These are phyloP conservation scores for Trissoscelio sp. DNA, from an alignment of 2,888 invertebrate genomes.

Conservation along the genomic window DNA sequence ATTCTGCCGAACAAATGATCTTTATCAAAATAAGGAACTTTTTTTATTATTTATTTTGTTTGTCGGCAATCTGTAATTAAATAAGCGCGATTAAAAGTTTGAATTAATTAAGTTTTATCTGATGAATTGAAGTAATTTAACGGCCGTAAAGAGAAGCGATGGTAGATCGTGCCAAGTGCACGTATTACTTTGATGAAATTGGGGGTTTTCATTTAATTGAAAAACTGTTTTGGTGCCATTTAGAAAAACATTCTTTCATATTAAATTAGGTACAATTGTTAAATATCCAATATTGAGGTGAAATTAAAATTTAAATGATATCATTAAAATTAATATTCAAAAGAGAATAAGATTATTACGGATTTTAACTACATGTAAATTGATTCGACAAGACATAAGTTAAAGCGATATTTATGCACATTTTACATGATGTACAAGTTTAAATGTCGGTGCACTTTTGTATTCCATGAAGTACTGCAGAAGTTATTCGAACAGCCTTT, in stretches of 20 bases:
- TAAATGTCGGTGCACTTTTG: constrained; percentile 45
- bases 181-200: constrained; percentile 40
- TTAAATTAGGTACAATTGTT: background rate
- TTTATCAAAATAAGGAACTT: background rate
- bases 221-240: constrained; percentile 33
- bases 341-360: constrained; percentile 2
- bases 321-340: background rate
- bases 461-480: constrained; percentile 32
- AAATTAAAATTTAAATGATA: too few relatives aligned
- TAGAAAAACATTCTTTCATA: background rate
- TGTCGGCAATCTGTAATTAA: constrained; percentile 30
- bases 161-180: constrained; percentile 42
- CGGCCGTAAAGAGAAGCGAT: constrained; percentile 28
- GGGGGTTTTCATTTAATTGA: constrained; percentile 36
- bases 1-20: too few relatives aligned
- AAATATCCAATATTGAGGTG: too few relatives aligned
- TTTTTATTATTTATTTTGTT: background rate
- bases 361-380: constrained; percentile 51
- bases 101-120: constrained; percentile 55
- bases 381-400: constrained; percentile 41
- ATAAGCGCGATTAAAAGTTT: constrained; percentile 50
- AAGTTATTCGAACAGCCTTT: constrained; percentile 54
- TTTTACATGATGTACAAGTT: constrained; percentile 43
- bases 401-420: constrained; percentile 42
- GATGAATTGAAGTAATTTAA: constrained; percentile 51